Percentiles rank a stretch among this genome's conserved stretches.
phyloP scores from a whole-genome alignment of 2,888 invertebrate genomes.

The Choristoneura rosaceana region DNA sequence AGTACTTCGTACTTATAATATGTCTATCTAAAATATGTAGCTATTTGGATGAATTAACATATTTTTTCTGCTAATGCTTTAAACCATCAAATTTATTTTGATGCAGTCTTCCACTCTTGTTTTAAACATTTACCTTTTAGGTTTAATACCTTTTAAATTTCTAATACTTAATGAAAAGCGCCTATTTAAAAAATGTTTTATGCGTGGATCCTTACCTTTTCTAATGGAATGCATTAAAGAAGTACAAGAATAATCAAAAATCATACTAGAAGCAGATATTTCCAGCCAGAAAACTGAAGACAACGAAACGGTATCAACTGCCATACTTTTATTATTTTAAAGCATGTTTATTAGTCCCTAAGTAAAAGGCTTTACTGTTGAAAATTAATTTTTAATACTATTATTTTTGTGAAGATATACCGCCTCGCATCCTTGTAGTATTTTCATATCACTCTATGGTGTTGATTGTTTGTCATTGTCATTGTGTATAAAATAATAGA shows the following conservation, averaged over 20 bases:
- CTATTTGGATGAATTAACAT: neutral
- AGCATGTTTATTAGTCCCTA: neutral
- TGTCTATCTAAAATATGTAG: neutral
- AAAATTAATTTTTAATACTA: too few species aligned
- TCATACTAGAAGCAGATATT: neutral
- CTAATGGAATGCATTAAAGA: constrained; percentile 34
- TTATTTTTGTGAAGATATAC: too few species aligned
- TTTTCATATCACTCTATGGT: too few species aligned
- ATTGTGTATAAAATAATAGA: too few species aligned
- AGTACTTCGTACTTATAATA: neutral
- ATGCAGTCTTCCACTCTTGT: constrained; percentile 32
- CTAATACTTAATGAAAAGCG: constrained; percentile 11
- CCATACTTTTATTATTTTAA: neutral
- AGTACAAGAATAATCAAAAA: neutral
- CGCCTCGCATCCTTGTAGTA: too few species aligned
- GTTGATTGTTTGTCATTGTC: too few species aligned
- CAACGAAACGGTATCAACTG: neutral
- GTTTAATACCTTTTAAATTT: constrained; percentile 10
- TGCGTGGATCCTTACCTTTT: constrained; percentile 6
- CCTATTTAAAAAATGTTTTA: constrained; percentile 4
- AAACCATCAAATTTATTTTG: constrained; percentile 4
- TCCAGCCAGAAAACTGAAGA: neutral
- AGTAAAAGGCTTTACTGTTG: neutral
- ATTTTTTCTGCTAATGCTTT: neutral
- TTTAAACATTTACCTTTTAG: constrained; percentile 2